These are phyloP conservation scores for Xerus inauris DNA, from an alignment of 2,113 vertebrate species.

Conservation along the genomic window DNA sequence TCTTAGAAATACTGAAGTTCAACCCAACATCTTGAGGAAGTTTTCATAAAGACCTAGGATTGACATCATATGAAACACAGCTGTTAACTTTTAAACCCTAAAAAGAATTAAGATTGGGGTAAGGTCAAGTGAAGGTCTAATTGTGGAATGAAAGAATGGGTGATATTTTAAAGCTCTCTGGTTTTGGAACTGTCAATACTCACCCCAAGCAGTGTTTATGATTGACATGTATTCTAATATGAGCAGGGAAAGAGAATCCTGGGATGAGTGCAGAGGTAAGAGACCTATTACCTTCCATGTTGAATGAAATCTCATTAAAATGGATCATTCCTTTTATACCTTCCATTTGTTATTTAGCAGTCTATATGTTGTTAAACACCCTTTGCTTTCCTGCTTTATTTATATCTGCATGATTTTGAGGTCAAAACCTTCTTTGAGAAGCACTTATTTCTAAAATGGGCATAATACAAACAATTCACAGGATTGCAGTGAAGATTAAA, in stretches of 20 bases:
- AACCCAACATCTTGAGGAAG: background rate
- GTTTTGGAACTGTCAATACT: background rate
- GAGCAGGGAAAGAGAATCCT: background rate
- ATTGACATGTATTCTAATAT: background rate
- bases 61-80: background rate
- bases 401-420: background rate
- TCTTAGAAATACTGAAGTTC: background rate
- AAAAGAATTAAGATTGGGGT: background rate
- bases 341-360: background rate
- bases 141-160: background rate
- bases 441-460: background rate
- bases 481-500: background rate
- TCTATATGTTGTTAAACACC: background rate
- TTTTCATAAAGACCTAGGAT: constrained; percentile 47
- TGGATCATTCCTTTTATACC: rapidly evolving
- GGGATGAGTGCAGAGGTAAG: rapidly evolving
- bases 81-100: background rate
- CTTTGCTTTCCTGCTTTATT: background rate
- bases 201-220: background rate
- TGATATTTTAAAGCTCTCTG: background rate
- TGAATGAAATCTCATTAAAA: background rate
- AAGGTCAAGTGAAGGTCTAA: background rate
- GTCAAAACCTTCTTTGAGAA: background rate
- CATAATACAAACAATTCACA: background rate
- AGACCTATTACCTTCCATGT: background rate